Base-by-base conservation (phyloP, 2,113 vertebrate species). In the Callospermophilus lateralis region DNA sequence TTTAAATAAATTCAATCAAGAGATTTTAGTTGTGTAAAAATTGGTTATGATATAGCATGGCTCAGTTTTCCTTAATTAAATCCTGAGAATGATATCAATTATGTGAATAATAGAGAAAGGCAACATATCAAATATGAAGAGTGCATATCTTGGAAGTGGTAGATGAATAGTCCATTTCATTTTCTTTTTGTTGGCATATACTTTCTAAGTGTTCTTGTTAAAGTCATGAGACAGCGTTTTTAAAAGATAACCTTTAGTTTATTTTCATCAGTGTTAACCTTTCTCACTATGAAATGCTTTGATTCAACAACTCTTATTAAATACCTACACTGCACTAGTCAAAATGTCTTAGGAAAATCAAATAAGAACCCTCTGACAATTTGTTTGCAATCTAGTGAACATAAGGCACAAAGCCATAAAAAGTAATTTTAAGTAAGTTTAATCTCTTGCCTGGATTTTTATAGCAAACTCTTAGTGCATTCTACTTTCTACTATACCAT, bases 181-280 rank as follows among this genome's bases (percentile, higher is more conserved):
- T 84, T 7, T 73, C 48, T 48, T 53, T 0, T 89, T 84, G 32
- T n/a, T 30, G 16, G 6, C 11, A 34, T 74, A 2, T 9, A 48
- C 85, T 77, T 94, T 32, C n/a, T n/a, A 83, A 93, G 32, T 34
- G 28, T 90, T 34, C 68, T 89, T 84, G 4, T 76, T 78, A 61
- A 12, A 39, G 6, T 88, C 6, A 79, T 63, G 37, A 87, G 70
- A 68, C 34, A 19, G 6, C n/a, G 13, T 76, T 73, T 42, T 78
- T 28, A 48, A 73, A 78, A 74, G 16, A 30, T 53, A 65, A 12
- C 6, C 26, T 79, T 45, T 55, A 53, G 9, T 58, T 68, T 73
- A 88, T 55, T 70, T 74, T 84, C 37, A 78, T 67, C 45, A 65
- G 1, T 17, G 4, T 39, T 87, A 93, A 83, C 6, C 5, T 90